Base-by-base conservation (phyloP, 2,797 vertebrate genomes). In the Tapirus indicus region DNA sequence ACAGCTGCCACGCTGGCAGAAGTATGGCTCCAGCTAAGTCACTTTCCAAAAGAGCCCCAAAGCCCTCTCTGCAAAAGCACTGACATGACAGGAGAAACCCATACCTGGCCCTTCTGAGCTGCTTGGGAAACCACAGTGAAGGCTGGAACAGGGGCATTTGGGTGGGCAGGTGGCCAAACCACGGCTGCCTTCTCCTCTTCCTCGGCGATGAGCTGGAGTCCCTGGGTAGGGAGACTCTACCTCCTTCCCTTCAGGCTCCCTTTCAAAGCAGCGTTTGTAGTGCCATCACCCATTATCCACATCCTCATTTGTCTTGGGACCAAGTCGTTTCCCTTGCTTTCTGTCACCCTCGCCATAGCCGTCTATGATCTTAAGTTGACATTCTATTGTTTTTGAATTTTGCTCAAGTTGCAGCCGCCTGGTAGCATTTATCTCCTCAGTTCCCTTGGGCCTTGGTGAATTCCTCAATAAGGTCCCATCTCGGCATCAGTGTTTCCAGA, bases 351-450 rank as follows among this genome's bases (percentile, higher is more conserved):
- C 16, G 0, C 96, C 94, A 12, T 29, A 74, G 95, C 92, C 35
- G 96, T 47, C 96, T 98, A 32, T 98, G 97, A 98, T 98, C 97
- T 98, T 49, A 18, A 56, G 89, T 97, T 96, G 96, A 98, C 71
- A 29, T 90, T 58, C 96, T 98, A 98, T 98, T 97, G 98, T 97
- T 98, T 98, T 75, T 98, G 98, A 98, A 94, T 97, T 96, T 96
- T 71, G 29, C 96, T 97, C 96, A 79, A 97, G 97, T 96, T 89
- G 78, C 91, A 95, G 96, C 94, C 91, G 69, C 94, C 98, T 98
- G 98, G 97, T 98, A 98, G 97, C 96, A 93, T 97, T 98, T 98
- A 98, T 98, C 96, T 97, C 80, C 90, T 96, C 91, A 2, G 54
- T 88, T 95, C 95, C 95, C 96, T 68, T 68, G 96, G 92, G 97